Evolutionary conservation across 64 coral and sea anemone species (phyloP).

Genomic region (Astreopora myriophthalma): DNA sequence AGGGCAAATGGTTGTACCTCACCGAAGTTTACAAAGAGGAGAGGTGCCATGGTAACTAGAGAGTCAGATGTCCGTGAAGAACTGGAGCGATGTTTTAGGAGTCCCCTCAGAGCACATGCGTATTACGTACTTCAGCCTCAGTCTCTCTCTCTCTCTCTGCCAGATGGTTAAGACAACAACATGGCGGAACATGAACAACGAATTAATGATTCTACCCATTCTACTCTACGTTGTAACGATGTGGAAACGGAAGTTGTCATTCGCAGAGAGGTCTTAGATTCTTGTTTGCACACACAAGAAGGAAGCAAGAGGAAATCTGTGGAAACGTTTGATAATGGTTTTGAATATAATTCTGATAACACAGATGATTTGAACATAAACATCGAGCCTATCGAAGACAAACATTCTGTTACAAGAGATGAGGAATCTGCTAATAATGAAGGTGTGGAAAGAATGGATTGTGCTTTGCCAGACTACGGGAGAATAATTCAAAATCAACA

Average conservation of each 20-base stretch:
- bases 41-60: conserved; percentile 64
- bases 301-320: background rate
- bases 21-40: conserved; percentile 54
- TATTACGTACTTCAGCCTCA: background rate
- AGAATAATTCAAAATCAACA: background rate
- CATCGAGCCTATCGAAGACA: background rate
- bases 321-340: background rate
- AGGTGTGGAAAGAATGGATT: background rate
- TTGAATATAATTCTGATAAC: background rate
- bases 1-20: background rate
- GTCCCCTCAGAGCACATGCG: background rate
- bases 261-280: conserved; percentile 5
- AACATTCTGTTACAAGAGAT: background rate
- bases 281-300: background rate
- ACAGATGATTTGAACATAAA: background rate
- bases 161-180: too few species aligned
- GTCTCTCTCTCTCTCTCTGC: too few species aligned
- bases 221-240: background rate
- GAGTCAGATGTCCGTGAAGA: too few species aligned
- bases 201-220: background rate
- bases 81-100: too few species aligned
- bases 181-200: conserved; percentile 17
- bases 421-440: background rate
- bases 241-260: background rate
- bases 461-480: background rate